These are phyloP conservation scores for Meloidogyne floridensis DNA, from an alignment of 1,140 invertebrate genomes.

Conservation along the genomic window DNA sequence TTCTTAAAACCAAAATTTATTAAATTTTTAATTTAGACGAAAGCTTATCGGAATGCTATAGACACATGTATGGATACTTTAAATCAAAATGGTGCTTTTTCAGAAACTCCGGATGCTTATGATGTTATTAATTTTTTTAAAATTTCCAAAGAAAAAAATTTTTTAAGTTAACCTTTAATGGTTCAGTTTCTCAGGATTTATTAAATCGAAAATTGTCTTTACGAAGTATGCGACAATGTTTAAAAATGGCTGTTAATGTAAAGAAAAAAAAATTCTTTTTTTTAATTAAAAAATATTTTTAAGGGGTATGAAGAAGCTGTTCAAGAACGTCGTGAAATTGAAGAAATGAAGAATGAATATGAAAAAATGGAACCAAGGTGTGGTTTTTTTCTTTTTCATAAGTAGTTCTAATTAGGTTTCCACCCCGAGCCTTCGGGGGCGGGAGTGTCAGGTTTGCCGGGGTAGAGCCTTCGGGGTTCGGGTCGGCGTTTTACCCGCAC, in stretches of 20 bases:
- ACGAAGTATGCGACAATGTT: not conserved
- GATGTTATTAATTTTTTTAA: not conserved
- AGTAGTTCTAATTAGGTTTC: too few species aligned
- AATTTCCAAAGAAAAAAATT: not conserved
- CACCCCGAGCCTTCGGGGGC: too few species aligned
- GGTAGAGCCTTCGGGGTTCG: too few species aligned
- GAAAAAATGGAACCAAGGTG: conserved; percentile 5
- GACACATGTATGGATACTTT: not conserved
- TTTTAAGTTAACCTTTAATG: conserved; percentile 6
- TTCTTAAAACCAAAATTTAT: too few species aligned
- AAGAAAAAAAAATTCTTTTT: too few species aligned
- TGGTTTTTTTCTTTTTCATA: too few species aligned
- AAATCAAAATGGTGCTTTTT: not conserved
- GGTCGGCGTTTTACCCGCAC: too few species aligned
- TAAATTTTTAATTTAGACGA: conserved; percentile 9
- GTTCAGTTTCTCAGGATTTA: not conserved
- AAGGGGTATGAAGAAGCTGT: not conserved
- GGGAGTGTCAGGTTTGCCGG: too few species aligned
- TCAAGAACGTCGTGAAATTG: conserved; percentile 13
- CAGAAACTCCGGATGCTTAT: not conserved
- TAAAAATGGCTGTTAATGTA: conserved; percentile 2
- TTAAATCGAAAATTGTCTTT: conserved; percentile 1
- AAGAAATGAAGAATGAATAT: not conserved
- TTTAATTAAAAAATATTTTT: not conserved
- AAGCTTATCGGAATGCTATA: not conserved